A percentile compares a stretch with the other conserved stretches of the same genome.
Evolutionary conservation across 2,113 vertebrate genomes (phyloP).

Genomic region (Rafetus swinhoei): DNA sequence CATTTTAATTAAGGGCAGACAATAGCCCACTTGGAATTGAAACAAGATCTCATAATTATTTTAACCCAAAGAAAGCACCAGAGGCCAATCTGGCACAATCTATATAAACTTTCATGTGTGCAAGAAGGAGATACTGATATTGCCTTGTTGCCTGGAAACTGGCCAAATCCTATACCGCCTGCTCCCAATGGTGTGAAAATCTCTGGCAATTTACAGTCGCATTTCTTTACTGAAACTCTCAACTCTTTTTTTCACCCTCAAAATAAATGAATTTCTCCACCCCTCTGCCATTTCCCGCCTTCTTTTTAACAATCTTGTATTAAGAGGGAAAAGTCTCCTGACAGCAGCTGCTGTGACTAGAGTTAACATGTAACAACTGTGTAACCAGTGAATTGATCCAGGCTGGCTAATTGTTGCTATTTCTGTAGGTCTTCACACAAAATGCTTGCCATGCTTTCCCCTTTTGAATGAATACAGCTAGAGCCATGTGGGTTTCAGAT

Average conservation of each 20-base stretch:
- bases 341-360: neutral
- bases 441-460: neutral
- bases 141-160: neutral
- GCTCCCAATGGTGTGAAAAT: neutral
- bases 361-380: neutral
- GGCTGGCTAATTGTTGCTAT: conserved; percentile 13
- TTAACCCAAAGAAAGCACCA: conserved; percentile 33
- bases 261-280: neutral
- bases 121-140: conserved; percentile 2
- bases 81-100: neutral
- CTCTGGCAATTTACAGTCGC: neutral
- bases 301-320: neutral
- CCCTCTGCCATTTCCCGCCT: neutral
- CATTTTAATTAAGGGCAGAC: conserved; percentile 42
- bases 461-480: neutral
- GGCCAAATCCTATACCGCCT: neutral
- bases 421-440: neutral
- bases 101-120: neutral
- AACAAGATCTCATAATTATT: neutral
- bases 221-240: conserved; percentile 25
- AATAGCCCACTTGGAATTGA: conserved; percentile 15
- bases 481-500: neutral
- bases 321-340: neutral
- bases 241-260: neutral
- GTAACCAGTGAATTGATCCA: neutral